phyloP scores from a whole-genome alignment of 1,140 invertebrate genomes.

The Palaemon carinicauda region DNA sequence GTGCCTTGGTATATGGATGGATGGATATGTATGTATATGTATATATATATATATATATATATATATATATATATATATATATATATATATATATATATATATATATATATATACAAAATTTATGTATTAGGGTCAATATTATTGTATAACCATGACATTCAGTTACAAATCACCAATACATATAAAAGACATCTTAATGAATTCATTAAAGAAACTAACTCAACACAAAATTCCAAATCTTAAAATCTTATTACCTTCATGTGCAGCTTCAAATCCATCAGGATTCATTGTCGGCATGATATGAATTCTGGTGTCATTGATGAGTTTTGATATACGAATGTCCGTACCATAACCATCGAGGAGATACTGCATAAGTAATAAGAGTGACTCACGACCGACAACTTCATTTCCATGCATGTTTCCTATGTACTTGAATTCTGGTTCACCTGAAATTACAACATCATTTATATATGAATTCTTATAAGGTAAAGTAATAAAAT shows the following conservation, averaged over 20 bases:
- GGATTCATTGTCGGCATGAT: slow-evolving; percentile 97
- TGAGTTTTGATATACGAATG: slow-evolving; percentile 75
- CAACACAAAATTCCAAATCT: neutral
- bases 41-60: too few relatives aligned
- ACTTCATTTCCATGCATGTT: slow-evolving; percentile 99
- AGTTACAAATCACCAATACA: too few relatives aligned
- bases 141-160: too few relatives aligned
- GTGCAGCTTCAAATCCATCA: slow-evolving; percentile 86
- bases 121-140: too few relatives aligned
- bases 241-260: slow-evolving; percentile 41
- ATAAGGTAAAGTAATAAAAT: too few relatives aligned
- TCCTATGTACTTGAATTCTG: slow-evolving; percentile 92
- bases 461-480: neutral
- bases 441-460: slow-evolving; percentile 71
- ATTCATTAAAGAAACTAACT: too few relatives aligned
- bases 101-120: too few relatives aligned
- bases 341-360: slow-evolving; percentile 85
- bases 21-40: too few relatives aligned
- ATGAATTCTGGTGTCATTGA: slow-evolving; percentile 87
- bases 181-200: too few relatives aligned
- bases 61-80: too few relatives aligned
- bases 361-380: slow-evolving; percentile 85
- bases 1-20: too few relatives aligned
- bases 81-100: too few relatives aligned
- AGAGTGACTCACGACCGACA: slow-evolving; percentile 85